phyloP scores from a whole-genome alignment of 1,140 invertebrate genomes.

The Goniozus legneri region DNA sequence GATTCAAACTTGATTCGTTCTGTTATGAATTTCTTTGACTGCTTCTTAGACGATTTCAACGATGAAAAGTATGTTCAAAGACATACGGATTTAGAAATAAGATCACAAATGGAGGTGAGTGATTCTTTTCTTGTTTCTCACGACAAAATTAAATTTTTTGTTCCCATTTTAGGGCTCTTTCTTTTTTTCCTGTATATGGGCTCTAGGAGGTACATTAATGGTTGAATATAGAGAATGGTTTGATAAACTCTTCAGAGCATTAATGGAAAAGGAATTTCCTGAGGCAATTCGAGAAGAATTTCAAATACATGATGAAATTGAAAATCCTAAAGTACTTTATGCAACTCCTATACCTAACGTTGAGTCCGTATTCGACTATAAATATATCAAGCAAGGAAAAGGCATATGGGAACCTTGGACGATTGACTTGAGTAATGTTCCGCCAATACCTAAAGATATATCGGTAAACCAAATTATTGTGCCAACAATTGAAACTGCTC shows the following conservation, averaged over 20 bases:
- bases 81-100: constrained; percentile 69
- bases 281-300: constrained; percentile 56
- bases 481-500: constrained; percentile 82
- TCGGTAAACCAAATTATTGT: constrained; percentile 93
- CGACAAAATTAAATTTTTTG: constrained; percentile 2
- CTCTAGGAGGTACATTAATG: constrained; percentile 78
- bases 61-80: constrained; percentile 73
- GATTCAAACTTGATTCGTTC: constrained; percentile 80
- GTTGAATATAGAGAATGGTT: constrained; percentile 74
- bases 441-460: constrained; percentile 82
- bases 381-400: constrained; percentile 84
- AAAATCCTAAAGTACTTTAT: constrained; percentile 66
- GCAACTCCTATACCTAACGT: constrained; percentile 71
- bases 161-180: constrained; percentile 71
- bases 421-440: constrained; percentile 72
- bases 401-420: constrained; percentile 87
- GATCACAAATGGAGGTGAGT: constrained; percentile 74
- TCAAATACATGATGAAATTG: constrained; percentile 54
- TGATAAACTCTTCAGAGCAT: constrained; percentile 72
- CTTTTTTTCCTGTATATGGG: constrained; percentile 91
- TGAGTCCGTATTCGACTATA: constrained; percentile 84
- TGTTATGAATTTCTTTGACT: constrained; percentile 86
- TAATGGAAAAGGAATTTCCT: constrained; percentile 73
- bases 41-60: constrained; percentile 82
- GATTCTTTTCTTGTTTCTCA: too few species aligned